phyloP scores from a whole-genome alignment of 2,888 invertebrate species.

The Ormyrus thymus region DNA sequence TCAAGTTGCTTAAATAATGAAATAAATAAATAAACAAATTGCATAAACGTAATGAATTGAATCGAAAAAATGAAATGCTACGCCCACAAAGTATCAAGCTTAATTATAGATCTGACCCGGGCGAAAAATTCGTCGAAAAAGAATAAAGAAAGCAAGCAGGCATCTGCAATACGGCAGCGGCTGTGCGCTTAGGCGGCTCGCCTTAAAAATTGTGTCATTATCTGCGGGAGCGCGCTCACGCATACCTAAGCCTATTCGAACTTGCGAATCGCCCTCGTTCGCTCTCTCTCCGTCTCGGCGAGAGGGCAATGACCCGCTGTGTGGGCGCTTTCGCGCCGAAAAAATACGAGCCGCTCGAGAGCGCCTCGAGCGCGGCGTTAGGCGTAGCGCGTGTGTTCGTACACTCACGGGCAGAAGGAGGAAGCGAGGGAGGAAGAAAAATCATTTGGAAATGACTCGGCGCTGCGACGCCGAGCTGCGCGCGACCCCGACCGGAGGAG shows the following conservation, averaged over 20 bases:
- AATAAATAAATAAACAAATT: no score
- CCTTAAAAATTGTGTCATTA: slow-evolving; percentile 38
- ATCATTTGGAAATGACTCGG: slow-evolving; percentile 45
- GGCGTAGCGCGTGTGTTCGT: background rate
- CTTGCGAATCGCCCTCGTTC: slow-evolving; percentile 49
- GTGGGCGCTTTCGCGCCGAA: slow-evolving; percentile 62
- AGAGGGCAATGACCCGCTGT: slow-evolving; percentile 64
- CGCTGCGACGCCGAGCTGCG: slow-evolving; percentile 10
- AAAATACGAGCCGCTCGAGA: slow-evolving; percentile 23
- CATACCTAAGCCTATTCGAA: background rate
- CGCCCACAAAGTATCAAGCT: background rate
- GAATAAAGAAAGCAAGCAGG: no score
- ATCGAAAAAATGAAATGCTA: background rate
- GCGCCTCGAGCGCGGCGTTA: background rate
- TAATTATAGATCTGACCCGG: no score
- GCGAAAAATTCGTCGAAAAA: no score
- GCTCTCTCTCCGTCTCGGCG: slow-evolving; percentile 28
- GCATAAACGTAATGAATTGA: background rate
- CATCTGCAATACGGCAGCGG: background rate
- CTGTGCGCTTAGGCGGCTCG: background rate
- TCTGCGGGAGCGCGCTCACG: background rate
- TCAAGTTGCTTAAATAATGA: no score
- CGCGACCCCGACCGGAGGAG: background rate
- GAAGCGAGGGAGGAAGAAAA: slow-evolving; percentile 54
- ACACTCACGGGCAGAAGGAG: slow-evolving; percentile 14